Evolutionary conservation across 2,888 invertebrate genomes (phyloP), one percentile per base, ranked within the genome.

Genomic region (Heliconius erato): DNA sequence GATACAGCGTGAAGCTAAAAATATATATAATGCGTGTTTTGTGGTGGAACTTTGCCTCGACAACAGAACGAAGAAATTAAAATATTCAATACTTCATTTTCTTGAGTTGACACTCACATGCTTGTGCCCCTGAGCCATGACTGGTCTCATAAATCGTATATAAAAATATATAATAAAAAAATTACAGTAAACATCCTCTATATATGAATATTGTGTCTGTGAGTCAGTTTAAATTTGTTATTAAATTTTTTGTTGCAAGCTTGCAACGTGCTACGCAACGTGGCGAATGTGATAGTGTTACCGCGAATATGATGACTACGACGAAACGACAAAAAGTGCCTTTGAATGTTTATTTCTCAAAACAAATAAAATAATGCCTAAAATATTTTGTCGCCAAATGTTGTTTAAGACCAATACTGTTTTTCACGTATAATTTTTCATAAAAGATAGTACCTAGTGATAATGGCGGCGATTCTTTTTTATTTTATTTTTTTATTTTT

Each of bases 301-400:
- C n/a, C 12, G 40, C n/a, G 71, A 71, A 71, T 40, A n/a, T 71
- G n/a, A 71, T 40, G 71, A 71, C 14, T 71, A 23, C n/a, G 23
- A 40, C 11, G n/a, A 40, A 23, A 68, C 32, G 19, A 32, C 68
- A 32, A 35, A 35, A 26, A 67, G 9, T 23, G 32, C 32, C 35
- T 69, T 69, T 35, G 11, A 35, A 35, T 23, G 11, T 35, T 69
- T 19, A 23, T 9, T 69, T 35, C 68, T 35, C 19, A 3, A 32
- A 28, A 32, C 3, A 3, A 35, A 35, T 35, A 32, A 28, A 63
- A 54, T 19, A 68, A 19, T 40, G 2, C 40, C 1, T 9, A 69
- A 35, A 40, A 40, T 40, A n/a, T 71, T 69, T 35, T 23, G 11
- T 35, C 69, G 69, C 7, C 35, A 69, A 19, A 35, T 35, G 7